A percentile compares a stretch with the other conserved stretches of the same genome.
phyloP scores from a whole-genome alignment of 2,888 invertebrate species.

The Odontothrips loti region DNA sequence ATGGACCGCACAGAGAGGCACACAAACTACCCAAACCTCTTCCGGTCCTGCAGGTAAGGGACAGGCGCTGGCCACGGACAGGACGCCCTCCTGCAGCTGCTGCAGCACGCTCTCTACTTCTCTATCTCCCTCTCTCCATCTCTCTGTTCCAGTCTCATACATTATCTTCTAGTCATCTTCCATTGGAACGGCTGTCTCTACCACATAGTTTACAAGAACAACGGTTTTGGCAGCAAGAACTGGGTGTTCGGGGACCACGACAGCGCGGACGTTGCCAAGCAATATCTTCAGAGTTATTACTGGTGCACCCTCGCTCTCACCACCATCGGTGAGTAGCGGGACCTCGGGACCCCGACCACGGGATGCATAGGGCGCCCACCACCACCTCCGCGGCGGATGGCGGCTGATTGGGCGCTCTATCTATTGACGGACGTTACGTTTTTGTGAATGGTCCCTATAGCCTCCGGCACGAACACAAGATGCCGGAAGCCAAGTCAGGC shows the following conservation, averaged over 20 bases:
- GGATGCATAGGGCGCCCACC: no score
- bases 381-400: no score
- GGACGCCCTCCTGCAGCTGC: background rate
- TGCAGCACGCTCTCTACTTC: background rate
- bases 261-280: constrained; percentile 83
- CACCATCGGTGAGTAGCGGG: constrained; percentile 65
- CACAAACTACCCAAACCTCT: constrained; percentile 97
- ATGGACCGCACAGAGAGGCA: constrained; percentile 97
- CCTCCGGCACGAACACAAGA: no score
- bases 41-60: constrained; percentile 67
- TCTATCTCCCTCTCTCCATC: constrained; percentile 53
- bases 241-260: constrained; percentile 87
- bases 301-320: constrained; percentile 96
- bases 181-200: constrained; percentile 99
- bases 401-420: no score
- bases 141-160: constrained; percentile 64
- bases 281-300: constrained; percentile 96
- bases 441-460: no score
- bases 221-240: constrained; percentile 88
- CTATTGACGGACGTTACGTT: no score
- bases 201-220: constrained; percentile 93
- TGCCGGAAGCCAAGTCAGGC: no score
- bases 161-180: constrained; percentile 95
- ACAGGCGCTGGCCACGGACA: no score
- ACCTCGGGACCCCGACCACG: no score